Percentiles rank a stretch among this genome's conserved stretches.
These are phyloP conservation scores for Ivindomyrus marchei DNA, from an alignment of 2,113 vertebrate genomes.

Conservation along the genomic window DNA sequence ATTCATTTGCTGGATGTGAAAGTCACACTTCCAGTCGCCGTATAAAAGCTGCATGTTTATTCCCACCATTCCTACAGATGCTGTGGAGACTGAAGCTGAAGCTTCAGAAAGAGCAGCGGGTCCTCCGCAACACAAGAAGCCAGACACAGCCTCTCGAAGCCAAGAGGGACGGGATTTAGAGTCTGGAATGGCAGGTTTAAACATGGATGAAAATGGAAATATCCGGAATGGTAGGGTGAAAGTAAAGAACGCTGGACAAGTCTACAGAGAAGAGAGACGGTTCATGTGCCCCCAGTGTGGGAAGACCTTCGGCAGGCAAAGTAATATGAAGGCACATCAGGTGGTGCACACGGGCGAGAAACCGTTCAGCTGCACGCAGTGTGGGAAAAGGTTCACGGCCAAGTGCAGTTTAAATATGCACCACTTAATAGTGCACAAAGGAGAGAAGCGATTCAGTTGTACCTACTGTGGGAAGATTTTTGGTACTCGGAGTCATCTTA, in stretches of 20 bases:
- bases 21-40: neutral
- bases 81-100: neutral
- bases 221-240: neutral
- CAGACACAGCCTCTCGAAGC: neutral
- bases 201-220: neutral
- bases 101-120: neutral
- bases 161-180: neutral
- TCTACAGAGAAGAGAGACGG: neutral
- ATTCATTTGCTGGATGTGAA: neutral
- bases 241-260: neutral
- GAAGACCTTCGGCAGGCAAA: constrained; percentile 18
- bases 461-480: constrained; percentile 25
- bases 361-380: constrained; percentile 21
- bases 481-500: constrained; percentile 30
- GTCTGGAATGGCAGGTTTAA: neutral
- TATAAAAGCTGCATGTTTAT: neutral
- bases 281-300: constrained; percentile 12
- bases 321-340: constrained; percentile 1
- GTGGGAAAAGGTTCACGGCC: constrained; percentile 18
- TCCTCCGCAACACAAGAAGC: neutral
- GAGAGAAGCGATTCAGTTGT: constrained; percentile 32
- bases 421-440: constrained; percentile 21
- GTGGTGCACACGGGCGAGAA: constrained; percentile 9
- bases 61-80: neutral
- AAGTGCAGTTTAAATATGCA: constrained; percentile 25